These are phyloP conservation scores for Aricia artaxerxes DNA, from an alignment of 2,888 invertebrate species.

Conservation along the genomic window DNA sequence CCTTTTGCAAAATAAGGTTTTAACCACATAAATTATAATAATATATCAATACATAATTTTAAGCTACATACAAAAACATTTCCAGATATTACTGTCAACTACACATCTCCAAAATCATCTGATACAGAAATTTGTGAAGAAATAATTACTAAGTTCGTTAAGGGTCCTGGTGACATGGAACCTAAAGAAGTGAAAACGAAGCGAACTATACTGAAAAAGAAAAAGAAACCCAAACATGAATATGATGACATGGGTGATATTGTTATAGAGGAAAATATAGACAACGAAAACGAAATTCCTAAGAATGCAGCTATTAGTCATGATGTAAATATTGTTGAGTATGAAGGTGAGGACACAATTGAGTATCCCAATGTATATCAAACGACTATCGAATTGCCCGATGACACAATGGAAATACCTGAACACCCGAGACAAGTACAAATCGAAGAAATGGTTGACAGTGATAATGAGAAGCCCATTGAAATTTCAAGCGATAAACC, in stretches of 20 bases:
- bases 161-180: not conserved
- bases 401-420: slow-evolving; percentile 29
- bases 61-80: slow-evolving; percentile 9
- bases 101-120: slow-evolving; percentile 26
- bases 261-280: slow-evolving; percentile 24
- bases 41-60: not conserved
- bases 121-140: slow-evolving; percentile 27
- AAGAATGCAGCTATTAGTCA: not conserved
- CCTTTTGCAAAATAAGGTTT: not conserved
- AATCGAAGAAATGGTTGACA: slow-evolving; percentile 35
- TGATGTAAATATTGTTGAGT: slow-evolving; percentile 5
- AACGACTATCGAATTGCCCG: slow-evolving; percentile 40
- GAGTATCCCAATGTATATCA: slow-evolving; percentile 48
- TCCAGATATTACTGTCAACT: not conserved
- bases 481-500: slow-evolving; percentile 37
- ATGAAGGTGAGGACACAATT: slow-evolving; percentile 10
- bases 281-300: slow-evolving; percentile 1
- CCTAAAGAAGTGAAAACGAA: slow-evolving; percentile 17
- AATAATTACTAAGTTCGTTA: slow-evolving; percentile 23
- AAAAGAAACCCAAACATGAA: slow-evolving; percentile 5
- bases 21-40: not conserved
- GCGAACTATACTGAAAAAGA: slow-evolving; percentile 19
- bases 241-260: slow-evolving; percentile 9
- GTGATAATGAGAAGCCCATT: not conserved
- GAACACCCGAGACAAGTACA: slow-evolving; percentile 33